Base-by-base conservation (phyloP, 2,113 vertebrate species). In the Toxotes chatareus region DNA sequence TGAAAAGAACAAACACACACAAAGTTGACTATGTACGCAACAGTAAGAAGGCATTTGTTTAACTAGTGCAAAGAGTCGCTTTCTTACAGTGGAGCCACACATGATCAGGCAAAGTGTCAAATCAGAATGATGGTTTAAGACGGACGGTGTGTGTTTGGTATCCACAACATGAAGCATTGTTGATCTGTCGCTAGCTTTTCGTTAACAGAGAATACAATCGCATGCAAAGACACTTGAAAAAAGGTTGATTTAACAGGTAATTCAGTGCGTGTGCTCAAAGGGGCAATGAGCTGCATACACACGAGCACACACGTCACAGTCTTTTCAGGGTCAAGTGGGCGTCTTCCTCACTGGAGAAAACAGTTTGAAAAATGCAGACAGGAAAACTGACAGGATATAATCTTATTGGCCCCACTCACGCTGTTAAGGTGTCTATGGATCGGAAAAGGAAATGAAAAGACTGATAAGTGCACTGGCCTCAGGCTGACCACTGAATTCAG, bases 1-100 rank as follows among this genome's bases (percentile, higher is more conserved):
- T 96, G 76, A 69, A 83, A 83, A 83, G 17, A 51, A 71, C 55
- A 83, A n/a, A 88, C 32, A 86, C 4, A 70, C 32, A 46, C 13
- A 68, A 34, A 5, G 40, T 51, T 47, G 31, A 74, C 7, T 40
- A 62, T 16, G 3, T 21, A 64, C 13, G 53, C 27, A 53, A 75
- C 34, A 61, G 16, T 64, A 6, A 81, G 46, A 73, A 38, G 31
- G 55, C 12, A 17, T 66, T 19, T 63, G 19, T 31, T 49, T 7
- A 59, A 19, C 38, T 21, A 60, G 56, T 51, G 9, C 0, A 23
- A 10, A 38, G 9, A 34, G 62, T 34, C 57, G 63, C 36, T 51
- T 81, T 49, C 31, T 76, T 40, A 9, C 31, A 85, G 42, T 17
- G 4, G 7, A 46, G 31, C 46, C 32, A 53, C 57, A 69, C 49